phyloP scores from a whole-genome alignment of 2,888 invertebrate species.

The Trichacis sp. region DNA sequence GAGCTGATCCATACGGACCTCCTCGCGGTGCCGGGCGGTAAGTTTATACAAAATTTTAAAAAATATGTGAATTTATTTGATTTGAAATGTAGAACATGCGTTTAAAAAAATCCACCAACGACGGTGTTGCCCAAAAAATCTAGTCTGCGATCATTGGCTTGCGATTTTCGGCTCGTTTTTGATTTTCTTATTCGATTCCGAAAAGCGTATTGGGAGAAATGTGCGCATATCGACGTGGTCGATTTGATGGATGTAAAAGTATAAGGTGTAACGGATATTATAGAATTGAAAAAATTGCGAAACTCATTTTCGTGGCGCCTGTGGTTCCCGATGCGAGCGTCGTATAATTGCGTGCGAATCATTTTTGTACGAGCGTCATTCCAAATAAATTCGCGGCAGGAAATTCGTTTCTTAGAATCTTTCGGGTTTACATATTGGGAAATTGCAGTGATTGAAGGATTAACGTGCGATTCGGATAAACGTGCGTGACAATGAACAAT shows the following conservation, averaged over 20 bases:
- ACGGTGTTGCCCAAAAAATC: constrained; percentile 14
- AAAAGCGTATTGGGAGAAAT: constrained; percentile 33
- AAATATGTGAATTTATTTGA: constrained; percentile 4
- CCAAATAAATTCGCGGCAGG: too few relatives aligned
- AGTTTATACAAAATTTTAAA: constrained; percentile 45
- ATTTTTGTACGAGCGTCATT: too few relatives aligned
- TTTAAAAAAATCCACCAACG: constrained; percentile 5
- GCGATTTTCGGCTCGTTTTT: constrained; percentile 30
- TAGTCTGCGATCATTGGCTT: constrained; percentile 27
- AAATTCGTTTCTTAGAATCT: too few relatives aligned
- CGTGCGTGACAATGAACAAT: too few relatives aligned
- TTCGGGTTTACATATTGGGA: too few relatives aligned
- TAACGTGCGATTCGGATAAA: too few relatives aligned
- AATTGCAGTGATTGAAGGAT: too few relatives aligned
- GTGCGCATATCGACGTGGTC: constrained; percentile 42
- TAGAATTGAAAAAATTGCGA: neutral
- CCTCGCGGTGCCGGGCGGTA: constrained; percentile 67
- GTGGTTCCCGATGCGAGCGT: constrained; percentile 9
- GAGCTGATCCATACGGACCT: constrained; percentile 66
- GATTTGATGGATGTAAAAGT: constrained; percentile 55
- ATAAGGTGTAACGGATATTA: constrained; percentile 64
- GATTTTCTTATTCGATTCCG: constrained; percentile 39
- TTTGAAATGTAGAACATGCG: constrained; percentile 14
- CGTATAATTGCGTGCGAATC: neutral
- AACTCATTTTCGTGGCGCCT: neutral